Conservation (phyloP, 2,888 invertebrate species). For the Leptinotarsa peninsularis region DNA sequence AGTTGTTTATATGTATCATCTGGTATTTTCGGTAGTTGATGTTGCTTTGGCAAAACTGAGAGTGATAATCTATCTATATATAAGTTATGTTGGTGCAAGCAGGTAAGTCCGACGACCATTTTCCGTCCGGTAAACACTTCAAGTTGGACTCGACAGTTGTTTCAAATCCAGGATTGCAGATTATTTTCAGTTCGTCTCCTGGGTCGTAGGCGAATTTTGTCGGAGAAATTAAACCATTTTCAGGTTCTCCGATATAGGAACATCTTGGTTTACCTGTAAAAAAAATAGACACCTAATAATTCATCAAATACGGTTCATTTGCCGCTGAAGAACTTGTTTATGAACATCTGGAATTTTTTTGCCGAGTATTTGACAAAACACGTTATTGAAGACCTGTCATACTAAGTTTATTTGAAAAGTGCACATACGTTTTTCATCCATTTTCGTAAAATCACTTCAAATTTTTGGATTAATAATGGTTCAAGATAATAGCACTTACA, state of each 20-base stretch:
- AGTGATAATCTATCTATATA: neutral
- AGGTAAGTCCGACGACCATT: constrained; percentile 77
- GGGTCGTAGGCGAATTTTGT: constrained; percentile 81
- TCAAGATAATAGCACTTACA: constrained; percentile 69
- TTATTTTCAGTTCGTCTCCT: constrained; percentile 77
- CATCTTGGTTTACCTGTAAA: constrained; percentile 77
- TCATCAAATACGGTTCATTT: too few species aligned
- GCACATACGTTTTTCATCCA: too few species aligned
- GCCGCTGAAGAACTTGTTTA: too few species aligned
- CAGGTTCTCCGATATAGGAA: constrained; percentile 79
- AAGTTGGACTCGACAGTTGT: constrained; percentile 66
- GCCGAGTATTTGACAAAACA: too few species aligned
- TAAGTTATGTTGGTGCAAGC: constrained; percentile 70
- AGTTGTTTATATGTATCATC: too few species aligned
- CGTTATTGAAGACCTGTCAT: too few species aligned
- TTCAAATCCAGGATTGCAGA: constrained; percentile 76
- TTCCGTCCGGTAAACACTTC: constrained; percentile 75
- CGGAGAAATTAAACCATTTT: constrained; percentile 77
- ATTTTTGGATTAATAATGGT: neutral
- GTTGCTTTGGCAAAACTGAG: neutral
- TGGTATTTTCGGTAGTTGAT: too few species aligned
- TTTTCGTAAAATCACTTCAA: too few species aligned
- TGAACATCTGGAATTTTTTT: too few species aligned
- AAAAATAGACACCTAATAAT: neutral
- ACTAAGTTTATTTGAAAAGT: too few species aligned